phyloP scores from a whole-genome alignment of 2,113 vertebrate species.

The Sapajus apella region DNA sequence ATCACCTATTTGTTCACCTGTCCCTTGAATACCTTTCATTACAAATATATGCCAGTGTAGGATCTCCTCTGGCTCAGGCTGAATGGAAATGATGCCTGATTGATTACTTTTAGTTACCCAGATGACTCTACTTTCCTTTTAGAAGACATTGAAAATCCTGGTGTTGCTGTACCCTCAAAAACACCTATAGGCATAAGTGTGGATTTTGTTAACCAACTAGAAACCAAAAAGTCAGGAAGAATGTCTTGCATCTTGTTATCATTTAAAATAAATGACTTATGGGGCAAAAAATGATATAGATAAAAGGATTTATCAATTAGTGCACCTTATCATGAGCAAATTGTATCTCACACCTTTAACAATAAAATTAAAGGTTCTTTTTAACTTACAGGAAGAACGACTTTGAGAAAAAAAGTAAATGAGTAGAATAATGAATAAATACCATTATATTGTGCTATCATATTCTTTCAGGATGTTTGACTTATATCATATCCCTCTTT shows the following conservation, averaged over 20 bases:
- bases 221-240: not conserved
- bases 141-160: not conserved
- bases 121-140: not conserved
- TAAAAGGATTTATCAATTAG: not conserved
- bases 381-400: not conserved
- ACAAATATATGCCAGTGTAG: not conserved
- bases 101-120: not conserved
- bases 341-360: not conserved
- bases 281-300: not conserved
- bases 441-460: not conserved
- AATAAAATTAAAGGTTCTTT: not conserved
- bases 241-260: not conserved
- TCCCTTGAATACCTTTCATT: not conserved
- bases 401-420: not conserved
- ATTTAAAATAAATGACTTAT: not conserved
- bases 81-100: accelerated
- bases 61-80: not conserved
- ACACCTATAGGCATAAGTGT: not conserved
- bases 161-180: not conserved
- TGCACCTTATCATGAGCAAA: not conserved
- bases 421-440: not conserved
- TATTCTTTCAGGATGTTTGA: conserved; percentile 15
- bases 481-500: not conserved
- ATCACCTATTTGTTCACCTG: not conserved
- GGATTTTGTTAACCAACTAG: not conserved